phyloP scores from a whole-genome alignment of 2,797 vertebrate genomes.

The Rhynchotus rufescens region DNA sequence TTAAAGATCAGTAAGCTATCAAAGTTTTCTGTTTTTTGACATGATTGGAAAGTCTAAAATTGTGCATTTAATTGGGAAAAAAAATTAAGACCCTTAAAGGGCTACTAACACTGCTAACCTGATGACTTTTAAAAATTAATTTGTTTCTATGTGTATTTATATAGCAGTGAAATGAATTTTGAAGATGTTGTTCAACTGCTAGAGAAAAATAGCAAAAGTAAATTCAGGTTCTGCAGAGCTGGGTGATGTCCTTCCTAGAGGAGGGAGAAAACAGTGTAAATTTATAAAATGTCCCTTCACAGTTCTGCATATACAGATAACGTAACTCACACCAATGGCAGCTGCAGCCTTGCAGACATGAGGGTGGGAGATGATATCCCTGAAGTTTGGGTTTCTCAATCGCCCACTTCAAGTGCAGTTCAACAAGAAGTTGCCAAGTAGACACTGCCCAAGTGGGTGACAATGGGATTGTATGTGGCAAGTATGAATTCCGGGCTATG shows the following conservation, averaged over 20 bases:
- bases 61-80: background rate
- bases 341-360: background rate
- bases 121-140: background rate
- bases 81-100: constrained; percentile 3
- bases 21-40: constrained; percentile 17
- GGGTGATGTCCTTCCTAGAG: background rate
- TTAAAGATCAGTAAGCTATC: constrained; percentile 10
- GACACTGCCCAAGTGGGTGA: background rate
- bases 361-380: background rate
- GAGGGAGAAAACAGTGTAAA: background rate
- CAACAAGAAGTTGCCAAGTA: background rate
- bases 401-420: background rate
- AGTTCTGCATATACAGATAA: background rate
- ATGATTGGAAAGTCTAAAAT: background rate
- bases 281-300: background rate
- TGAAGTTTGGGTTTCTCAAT: background rate
- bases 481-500: background rate
- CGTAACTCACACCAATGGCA: background rate
- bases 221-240: background rate
- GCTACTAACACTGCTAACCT: background rate
- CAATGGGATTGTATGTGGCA: background rate
- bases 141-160: constrained; percentile 34
- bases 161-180: constrained; percentile 21
- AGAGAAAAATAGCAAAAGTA: background rate
- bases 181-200: background rate